Evolutionary conservation across 2,113 vertebrate species (phyloP), one percentile per base, ranked within the genome.

Genomic region (Beaufortia kweichowensis): DNA sequence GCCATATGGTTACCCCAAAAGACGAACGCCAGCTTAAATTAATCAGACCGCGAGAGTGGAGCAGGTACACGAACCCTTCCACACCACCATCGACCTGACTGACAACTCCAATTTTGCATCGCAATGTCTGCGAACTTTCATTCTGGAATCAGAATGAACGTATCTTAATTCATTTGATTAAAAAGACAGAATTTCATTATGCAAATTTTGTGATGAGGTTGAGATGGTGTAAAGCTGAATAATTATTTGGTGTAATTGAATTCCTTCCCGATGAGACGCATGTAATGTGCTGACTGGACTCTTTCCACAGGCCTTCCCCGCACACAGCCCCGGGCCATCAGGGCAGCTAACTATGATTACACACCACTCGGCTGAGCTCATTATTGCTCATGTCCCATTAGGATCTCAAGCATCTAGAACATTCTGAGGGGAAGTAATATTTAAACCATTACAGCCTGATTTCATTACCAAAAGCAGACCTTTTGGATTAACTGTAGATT

Each of bases 221-320:
- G 14, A 77, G 77, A 79, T 64, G 77, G 46, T 39, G 73, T 64
- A 73, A 84, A 76, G 79, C 77, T 43, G 69, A 59, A 81, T 77
- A 79, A 81, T 84, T 74, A 81, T 84, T 78, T 23, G 79, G 57
- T 84, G 63, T 74, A 81, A 81, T 66, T 73, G 56, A 82, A 83
- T 82, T 83, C 77, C 67, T 73, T 64, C 64, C 76, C 70, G 43
- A 75, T 69, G 79, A 84, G 64, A 77, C 28, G 71, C 75, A 76
- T 75, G 82, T 81, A 86, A 74, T 87, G 75, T 87, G 84, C 83
- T 88, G 77, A 82, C 84, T 86, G 87, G 86, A 91, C 79, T 82
- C 81, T 87, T 87, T 88, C 86, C 61, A 70, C 85, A 82, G 87
- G 81, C 85, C 67, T 85, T 84, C 85, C 86, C 87, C 82, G 64